Percentiles rank a stretch among this genome's conserved stretches.
These are phyloP conservation scores for Esperia sulphurella DNA, from an alignment of 2,888 invertebrate genomes.

Conservation along the genomic window DNA sequence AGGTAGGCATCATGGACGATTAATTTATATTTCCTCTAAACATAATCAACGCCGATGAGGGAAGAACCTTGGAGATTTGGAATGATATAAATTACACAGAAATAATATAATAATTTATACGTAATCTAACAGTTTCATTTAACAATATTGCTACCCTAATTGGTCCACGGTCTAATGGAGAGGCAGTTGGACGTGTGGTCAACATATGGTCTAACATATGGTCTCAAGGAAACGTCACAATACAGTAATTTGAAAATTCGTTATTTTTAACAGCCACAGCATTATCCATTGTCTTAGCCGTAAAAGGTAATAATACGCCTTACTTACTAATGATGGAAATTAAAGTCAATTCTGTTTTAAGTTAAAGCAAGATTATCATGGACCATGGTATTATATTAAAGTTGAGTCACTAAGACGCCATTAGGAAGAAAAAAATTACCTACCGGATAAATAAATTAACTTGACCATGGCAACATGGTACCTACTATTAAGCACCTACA, in stretches of 20 bases:
- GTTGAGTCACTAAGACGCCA: background rate
- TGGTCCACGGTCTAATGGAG: slow-evolving; percentile 15
- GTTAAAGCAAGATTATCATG: background rate
- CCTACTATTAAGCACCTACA: too few species aligned
- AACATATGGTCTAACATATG: slow-evolving; percentile 13
- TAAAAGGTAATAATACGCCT: too few species aligned
- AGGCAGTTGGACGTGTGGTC: slow-evolving; percentile 10
- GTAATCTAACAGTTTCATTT: background rate
- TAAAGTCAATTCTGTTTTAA: background rate
- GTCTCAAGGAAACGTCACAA: slow-evolving; percentile 1
- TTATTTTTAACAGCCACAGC: background rate
- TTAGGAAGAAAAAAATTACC: background rate
- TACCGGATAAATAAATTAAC: background rate
- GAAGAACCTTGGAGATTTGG: too few species aligned
- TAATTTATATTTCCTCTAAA: too few species aligned
- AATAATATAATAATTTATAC: background rate
- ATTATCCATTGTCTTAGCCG: slow-evolving; percentile 7
- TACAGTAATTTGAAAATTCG: background rate
- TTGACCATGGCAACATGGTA: background rate
- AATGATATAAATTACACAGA: background rate
- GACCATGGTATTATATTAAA: background rate
- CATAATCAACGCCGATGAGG: too few species aligned
- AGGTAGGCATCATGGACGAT: too few species aligned
- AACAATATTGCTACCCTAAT: slow-evolving; percentile 12
- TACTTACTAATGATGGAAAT: background rate